Conservation (phyloP, 2,888 invertebrate genomes). For the Eudemis profundana region DNA sequence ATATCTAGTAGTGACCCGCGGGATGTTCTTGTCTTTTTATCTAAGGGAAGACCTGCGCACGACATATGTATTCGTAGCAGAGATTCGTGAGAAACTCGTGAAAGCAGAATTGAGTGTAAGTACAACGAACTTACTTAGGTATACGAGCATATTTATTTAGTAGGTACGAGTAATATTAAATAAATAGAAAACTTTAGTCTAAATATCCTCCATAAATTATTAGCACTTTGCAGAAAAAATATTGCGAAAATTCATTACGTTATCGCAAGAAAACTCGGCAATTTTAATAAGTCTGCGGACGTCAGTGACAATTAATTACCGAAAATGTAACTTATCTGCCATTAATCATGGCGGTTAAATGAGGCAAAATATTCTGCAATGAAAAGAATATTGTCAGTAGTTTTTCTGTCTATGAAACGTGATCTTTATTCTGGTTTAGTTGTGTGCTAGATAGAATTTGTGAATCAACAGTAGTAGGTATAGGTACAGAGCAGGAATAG, state of each 20-base stretch:
- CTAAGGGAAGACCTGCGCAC: background rate
- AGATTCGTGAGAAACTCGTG: too few species aligned
- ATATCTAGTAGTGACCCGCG: slow-evolving; percentile 17
- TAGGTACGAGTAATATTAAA: background rate
- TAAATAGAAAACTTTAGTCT: background rate
- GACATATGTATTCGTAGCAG: background rate
- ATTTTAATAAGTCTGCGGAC: slow-evolving; percentile 24
- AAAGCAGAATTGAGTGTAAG: too few species aligned
- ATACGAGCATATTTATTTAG: too few species aligned
- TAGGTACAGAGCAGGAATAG: too few species aligned
- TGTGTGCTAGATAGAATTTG: too few species aligned
- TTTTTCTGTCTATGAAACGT: too few species aligned
- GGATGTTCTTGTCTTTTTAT: slow-evolving; percentile 25
- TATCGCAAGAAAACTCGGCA: slow-evolving; percentile 23
- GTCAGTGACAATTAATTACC: slow-evolving; percentile 32
- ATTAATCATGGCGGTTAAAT: slow-evolving; percentile 17
- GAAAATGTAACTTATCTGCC: slow-evolving; percentile 16
- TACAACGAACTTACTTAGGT: too few species aligned
- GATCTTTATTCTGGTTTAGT: too few species aligned
- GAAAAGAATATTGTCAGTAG: background rate
- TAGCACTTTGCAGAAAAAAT: slow-evolving; percentile 1
- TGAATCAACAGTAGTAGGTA: too few species aligned
- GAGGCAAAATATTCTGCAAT: background rate
- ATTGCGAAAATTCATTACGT: slow-evolving; percentile 20
- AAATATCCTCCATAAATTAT: slow-evolving; percentile 15